These are phyloP conservation scores for Trichacis sp. DNA, from an alignment of 2,888 invertebrate genomes.

Conservation along the genomic window DNA sequence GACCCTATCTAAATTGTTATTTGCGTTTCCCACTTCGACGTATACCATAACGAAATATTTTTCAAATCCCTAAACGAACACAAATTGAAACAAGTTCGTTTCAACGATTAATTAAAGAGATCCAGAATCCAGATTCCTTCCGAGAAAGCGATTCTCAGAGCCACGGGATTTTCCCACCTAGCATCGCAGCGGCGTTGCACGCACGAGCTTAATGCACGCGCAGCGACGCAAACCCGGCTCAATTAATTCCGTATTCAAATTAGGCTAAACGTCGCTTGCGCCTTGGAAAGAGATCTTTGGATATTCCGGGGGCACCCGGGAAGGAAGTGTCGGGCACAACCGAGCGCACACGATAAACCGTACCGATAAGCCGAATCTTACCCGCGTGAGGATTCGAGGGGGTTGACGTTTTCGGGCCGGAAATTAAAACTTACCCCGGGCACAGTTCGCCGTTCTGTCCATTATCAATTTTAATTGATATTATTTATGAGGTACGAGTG, in stretches of 20 bases:
- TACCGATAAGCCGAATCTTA: constrained; percentile 38
- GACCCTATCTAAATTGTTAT: too few relatives aligned
- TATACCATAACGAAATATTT: too few relatives aligned
- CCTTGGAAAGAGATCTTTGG: constrained; percentile 30
- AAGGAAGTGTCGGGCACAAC: constrained; percentile 21
- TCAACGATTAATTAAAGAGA: too few relatives aligned
- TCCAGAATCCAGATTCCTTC: too few relatives aligned
- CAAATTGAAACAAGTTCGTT: too few relatives aligned
- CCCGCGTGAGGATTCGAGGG: constrained; percentile 32
- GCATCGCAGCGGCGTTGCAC: too few relatives aligned
- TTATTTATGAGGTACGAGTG: background rate
- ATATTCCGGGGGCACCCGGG: constrained; percentile 27
- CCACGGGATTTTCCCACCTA: too few relatives aligned
- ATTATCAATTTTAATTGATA: background rate
- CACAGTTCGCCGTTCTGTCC: background rate
- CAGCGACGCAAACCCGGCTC: constrained; percentile 30
- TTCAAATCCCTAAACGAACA: too few relatives aligned
- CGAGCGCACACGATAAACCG: constrained; percentile 34
- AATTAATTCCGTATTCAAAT: constrained; percentile 54
- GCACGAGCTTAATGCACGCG: too few relatives aligned
- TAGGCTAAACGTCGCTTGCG: constrained; percentile 47
- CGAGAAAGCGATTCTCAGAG: too few relatives aligned
- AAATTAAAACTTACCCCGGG: constrained; percentile 32
- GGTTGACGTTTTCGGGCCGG: constrained; percentile 27
- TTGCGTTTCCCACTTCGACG: too few relatives aligned